Evolutionary conservation across 2,797 vertebrate genomes (phyloP), one percentile per base, ranked within the genome.

Genomic region (Fistularia tabacaria): DNA sequence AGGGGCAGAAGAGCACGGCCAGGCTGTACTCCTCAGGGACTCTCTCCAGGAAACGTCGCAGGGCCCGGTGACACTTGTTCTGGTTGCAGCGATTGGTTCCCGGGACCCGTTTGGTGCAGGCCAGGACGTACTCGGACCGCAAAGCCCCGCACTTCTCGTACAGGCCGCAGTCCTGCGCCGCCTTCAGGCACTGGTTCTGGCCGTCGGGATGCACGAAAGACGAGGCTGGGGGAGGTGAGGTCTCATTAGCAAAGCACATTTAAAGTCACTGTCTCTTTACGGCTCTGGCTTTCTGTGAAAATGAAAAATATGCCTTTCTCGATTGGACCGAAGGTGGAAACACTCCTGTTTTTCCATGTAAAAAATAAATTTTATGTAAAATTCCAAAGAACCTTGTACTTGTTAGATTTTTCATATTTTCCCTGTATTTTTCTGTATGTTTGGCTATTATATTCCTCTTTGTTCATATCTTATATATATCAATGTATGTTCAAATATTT

Each of bases 1-100:
- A 99, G 0, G 93, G 93, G 59, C 97, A 99, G 84, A 99, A 93
- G 6, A 99, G 90, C 45, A 98, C 82, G 0, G 89, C 92, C 58
- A 94, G 92, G 59, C 93, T 94, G 72, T 94, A 94, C 59, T 93
- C 90, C 79, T 92, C 90, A 0, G 92, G 89, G 1, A 97, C 92
- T 36, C 92, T 92, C 79, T 95, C 94, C 47, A 98, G 92, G 86
- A 98, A 98, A 57, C 91, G 78, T 0, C 94, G 88, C 44, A 99
- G 88, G 7, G 91, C 88, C 54, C 80, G 79, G 66, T 92, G 94
- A 74, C 97, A 99, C 73, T 88, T 91, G 60, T 87, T 90, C 36
- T 91, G 92, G 81, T 93, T 94, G 76, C 97, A 99, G 7, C 52
- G 70, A 47, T 75, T 85, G 9, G 85, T 84, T 0, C 72, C 77